Conservation (phyloP, 2,797 vertebrate species). For the Pelochelys cantorii region DNA sequence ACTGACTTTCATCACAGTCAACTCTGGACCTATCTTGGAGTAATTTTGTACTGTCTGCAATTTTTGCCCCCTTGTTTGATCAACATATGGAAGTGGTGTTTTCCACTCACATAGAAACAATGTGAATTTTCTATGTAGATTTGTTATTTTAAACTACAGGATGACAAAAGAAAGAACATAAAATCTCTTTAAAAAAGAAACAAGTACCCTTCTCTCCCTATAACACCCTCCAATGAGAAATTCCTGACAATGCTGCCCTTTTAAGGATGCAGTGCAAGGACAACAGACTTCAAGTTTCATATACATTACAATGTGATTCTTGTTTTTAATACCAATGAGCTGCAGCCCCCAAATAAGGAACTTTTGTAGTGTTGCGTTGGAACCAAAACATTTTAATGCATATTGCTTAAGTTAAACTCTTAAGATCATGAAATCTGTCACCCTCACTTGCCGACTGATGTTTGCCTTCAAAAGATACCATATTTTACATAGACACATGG, state of each 20-base stretch:
- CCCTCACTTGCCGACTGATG: background rate
- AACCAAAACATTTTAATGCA: slow-evolving; percentile 6
- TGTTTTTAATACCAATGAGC: background rate
- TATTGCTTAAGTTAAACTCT: slow-evolving; percentile 11
- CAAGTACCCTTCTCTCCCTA: background rate
- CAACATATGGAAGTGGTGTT: background rate
- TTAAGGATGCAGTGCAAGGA: background rate
- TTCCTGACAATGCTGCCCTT: background rate
- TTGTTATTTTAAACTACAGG: background rate
- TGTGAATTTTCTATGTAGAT: background rate
- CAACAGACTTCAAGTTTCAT: background rate
- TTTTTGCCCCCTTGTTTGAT: background rate
- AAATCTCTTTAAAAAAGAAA: background rate
- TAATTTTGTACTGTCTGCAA: background rate
- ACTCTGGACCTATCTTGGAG: background rate
- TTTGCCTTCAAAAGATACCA: background rate
- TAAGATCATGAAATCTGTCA: background rate
- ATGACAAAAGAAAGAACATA: background rate
- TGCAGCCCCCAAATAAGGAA: background rate
- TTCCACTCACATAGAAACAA: background rate
- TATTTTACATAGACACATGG: background rate
- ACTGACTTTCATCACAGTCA: background rate
- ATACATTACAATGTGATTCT: background rate
- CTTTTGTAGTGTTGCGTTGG: background rate
- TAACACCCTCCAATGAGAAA: background rate